Conservation (phyloP, 2,113 vertebrate genomes). For the Austrofundulus limnaeus region DNA sequence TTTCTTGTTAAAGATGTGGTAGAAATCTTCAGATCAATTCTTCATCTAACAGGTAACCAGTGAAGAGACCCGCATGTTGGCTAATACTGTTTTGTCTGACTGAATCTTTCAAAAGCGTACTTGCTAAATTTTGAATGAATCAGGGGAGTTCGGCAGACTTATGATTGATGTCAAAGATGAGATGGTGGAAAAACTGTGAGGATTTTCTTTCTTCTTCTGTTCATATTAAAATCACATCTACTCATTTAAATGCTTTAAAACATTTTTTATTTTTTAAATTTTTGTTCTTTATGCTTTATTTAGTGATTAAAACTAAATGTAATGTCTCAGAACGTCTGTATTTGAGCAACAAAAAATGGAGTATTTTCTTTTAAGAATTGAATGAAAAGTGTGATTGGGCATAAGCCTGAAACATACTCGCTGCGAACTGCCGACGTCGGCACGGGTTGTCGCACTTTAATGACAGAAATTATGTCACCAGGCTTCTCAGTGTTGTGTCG, state of each 20-base stretch:
- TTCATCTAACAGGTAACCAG: slow-evolving; percentile 31
- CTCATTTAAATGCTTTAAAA: slow-evolving; percentile 4
- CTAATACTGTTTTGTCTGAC: slow-evolving; percentile 42
- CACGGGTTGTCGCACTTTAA: too few species aligned
- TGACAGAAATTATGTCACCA: too few species aligned
- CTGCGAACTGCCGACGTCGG: too few species aligned
- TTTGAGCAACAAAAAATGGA: background rate
- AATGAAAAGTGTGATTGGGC: background rate
- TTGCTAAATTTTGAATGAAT: slow-evolving; percentile 55
- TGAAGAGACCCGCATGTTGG: slow-evolving; percentile 9
- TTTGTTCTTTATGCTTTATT: background rate
- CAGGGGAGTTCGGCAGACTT: slow-evolving; percentile 14
- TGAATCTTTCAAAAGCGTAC: slow-evolving; percentile 42
- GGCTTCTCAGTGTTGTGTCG: too few species aligned
- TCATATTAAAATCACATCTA: background rate
- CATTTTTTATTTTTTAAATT: background rate
- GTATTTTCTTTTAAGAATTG: background rate
- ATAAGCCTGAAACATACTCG: too few species aligned
- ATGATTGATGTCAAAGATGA: slow-evolving; percentile 38
- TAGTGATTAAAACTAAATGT: background rate
- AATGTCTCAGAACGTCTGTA: background rate
- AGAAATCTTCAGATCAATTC: slow-evolving; percentile 47
- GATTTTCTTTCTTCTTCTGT: background rate
- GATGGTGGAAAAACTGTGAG: background rate
- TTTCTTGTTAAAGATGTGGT: slow-evolving; percentile 35